phyloP scores from a whole-genome alignment of 2,888 invertebrate genomes.

The Mellilla xanthometata region DNA sequence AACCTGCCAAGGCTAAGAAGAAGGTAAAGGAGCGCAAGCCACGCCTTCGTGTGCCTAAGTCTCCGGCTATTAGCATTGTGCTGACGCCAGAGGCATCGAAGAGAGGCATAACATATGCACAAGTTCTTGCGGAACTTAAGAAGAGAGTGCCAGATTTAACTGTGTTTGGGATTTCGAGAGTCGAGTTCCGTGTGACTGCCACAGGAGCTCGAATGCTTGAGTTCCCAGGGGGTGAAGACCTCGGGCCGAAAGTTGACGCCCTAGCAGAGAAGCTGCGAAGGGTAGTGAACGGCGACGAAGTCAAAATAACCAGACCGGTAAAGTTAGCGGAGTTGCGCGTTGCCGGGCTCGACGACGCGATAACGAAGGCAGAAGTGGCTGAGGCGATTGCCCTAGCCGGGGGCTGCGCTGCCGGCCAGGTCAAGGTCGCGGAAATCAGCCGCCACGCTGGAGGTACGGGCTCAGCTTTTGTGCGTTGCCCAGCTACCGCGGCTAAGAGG shows the following conservation, averaged over 20 bases:
- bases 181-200: not conserved
- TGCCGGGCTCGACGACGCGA: constrained; percentile 26
- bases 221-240: constrained; percentile 9
- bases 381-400: constrained; percentile 15
- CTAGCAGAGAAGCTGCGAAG: constrained; percentile 18
- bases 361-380: constrained; percentile 5
- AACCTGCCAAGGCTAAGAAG: too few relatives aligned
- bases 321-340: constrained; percentile 22
- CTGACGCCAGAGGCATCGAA: constrained; percentile 16
- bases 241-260: constrained; percentile 14
- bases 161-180: not conserved
- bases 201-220: constrained; percentile 22
- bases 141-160: not conserved
- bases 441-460: not conserved
- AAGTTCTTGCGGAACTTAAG: constrained; percentile 11
- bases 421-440: constrained; percentile 12
- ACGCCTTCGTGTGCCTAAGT: constrained; percentile 5
- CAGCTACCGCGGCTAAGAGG: constrained; percentile 4
- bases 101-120: constrained; percentile 12
- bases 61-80: constrained; percentile 24
- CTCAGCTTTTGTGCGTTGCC: constrained; percentile 1
- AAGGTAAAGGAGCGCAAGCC: too few relatives aligned
- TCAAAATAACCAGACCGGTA: constrained; percentile 12
- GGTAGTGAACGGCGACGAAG: not conserved
- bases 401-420: not conserved